Conservation (phyloP, 2,113 vertebrate species). For the Ginglymostoma cirratum region DNA sequence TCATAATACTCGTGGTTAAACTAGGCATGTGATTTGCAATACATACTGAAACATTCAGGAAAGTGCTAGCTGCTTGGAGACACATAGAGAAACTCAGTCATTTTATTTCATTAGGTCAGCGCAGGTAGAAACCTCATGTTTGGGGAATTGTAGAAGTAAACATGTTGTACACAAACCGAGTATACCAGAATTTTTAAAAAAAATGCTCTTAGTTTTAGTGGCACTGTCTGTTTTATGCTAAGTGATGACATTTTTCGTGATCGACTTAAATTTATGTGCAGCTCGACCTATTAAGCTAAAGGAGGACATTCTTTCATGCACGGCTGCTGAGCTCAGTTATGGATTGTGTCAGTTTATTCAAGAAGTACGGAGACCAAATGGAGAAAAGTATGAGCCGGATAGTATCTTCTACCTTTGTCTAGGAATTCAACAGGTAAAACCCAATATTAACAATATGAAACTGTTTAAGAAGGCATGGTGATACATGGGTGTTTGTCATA, state of each 20-base stretch:
- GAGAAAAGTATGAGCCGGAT: conserved; percentile 81
- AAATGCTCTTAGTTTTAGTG: not conserved
- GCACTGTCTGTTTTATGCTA: not conserved
- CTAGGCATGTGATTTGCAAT: not conserved
- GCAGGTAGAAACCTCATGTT: too few species aligned
- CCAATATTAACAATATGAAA: conserved; percentile 6
- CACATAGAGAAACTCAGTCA: not conserved
- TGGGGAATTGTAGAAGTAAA: not conserved
- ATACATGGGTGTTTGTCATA: not conserved
- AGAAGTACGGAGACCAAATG: conserved; percentile 82
- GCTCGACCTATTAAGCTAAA: conserved; percentile 76
- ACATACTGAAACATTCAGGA: not conserved
- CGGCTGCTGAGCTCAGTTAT: conserved; percentile 85
- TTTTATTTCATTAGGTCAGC: not conserved
- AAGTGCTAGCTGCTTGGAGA: not conserved
- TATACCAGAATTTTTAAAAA: not conserved
- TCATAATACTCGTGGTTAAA: not conserved
- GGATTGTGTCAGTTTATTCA: conserved; percentile 86
- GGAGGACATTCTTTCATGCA: conserved; percentile 84
- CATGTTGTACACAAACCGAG: not conserved
- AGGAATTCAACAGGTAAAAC: conserved; percentile 87
- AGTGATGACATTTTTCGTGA: not conserved
- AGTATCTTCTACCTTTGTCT: conserved; percentile 97
- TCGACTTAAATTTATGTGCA: conserved; percentile 44
- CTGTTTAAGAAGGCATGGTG: not conserved